A percentile compares a stretch with the other conserved stretches of the same genome.
phyloP scores from a whole-genome alignment of 2,888 invertebrate species.

The Prosapia bicincta region DNA sequence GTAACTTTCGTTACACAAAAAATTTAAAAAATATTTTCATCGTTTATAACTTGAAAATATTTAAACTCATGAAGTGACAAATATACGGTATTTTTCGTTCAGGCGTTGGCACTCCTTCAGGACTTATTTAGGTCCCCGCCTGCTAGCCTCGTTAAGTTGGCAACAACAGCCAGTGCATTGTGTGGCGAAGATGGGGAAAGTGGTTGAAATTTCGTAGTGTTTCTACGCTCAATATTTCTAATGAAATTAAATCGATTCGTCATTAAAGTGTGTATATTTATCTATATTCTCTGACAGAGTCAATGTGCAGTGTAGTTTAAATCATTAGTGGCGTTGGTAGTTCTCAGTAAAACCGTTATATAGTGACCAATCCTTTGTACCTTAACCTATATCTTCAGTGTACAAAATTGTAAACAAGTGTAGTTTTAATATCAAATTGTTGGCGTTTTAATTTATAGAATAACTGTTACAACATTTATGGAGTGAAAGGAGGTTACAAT shows the following conservation, averaged over 20 bases:
- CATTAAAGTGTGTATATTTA: background rate
- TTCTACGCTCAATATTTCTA: background rate
- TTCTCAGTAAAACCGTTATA: background rate
- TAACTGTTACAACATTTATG: no score
- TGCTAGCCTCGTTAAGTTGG: background rate
- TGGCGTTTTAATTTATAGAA: no score
- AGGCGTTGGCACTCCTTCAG: background rate
- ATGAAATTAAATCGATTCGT: background rate
- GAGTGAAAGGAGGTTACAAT: background rate
- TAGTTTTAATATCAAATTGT: background rate
- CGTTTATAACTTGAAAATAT: no score
- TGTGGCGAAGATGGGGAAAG: background rate
- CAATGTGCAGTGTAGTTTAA: background rate
- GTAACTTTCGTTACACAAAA: no score
- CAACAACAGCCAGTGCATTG: background rate
- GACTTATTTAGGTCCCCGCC: background rate
- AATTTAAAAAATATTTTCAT: no score
- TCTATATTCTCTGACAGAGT: background rate
- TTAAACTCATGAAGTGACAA: no score
- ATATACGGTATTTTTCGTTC: background rate
- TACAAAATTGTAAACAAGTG: background rate
- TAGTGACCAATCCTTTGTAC: background rate
- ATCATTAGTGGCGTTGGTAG: background rate
- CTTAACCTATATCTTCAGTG: background rate
- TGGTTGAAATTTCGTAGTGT: background rate